Base-by-base conservation (phyloP, 30 jellyfish, hydroid and myxozoan genomes). In the Catostylus mosaicus region DNA sequence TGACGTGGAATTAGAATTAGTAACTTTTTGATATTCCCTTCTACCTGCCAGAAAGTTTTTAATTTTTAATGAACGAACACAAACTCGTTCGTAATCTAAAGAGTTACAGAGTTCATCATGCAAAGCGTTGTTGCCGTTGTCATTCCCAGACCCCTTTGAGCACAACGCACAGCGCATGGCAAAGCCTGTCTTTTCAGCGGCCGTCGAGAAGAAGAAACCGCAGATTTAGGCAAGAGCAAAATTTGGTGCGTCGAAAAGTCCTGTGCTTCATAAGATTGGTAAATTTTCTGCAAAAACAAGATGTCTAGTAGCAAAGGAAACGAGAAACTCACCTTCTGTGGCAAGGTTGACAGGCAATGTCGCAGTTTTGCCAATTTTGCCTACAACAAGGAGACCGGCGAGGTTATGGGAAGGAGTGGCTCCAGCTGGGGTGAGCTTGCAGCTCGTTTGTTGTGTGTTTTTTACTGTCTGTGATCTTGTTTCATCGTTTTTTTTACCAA, bases 341-440 rank as follows among this genome's bases (percentile, higher is more conserved):
- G 81, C 48, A 88, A 78, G 67, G 34, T 68, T 34, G 96, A 79
- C 30, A 85, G 78, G 50, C 81, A 77, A 66, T 85, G 96, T 38
- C 90, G 96, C 64, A 72, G 75, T 20, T 94, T 94, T 80, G 89
- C 93, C 73, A 73, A 94, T 31, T 94, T 94, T 75, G 51, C 92
- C 31, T 94, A 85, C 89, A 88, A 88, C 85, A 83, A 74, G 70
- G 89, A 92, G 69, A 86, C 92, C 50, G 81, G 85, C 10, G 96
- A 88, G 71, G 91, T 93, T 6, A 88, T 94, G 99, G 99, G 97
- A 83, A 75, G 99, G 88, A 84, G 87, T 56, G 88, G 97, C 81
- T 27, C 30, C 19, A 94, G 97, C 59, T 94, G 99, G 99, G 99
- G 99, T 94, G 31, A 62, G 99, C 36, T 45, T 9, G 16, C 32